A percentile compares a stretch with the other conserved stretches of the same genome.
Evolutionary conservation across 1,140 invertebrate genomes (phyloP).

Genomic region (Trypoxylus dichotomus): DNA sequence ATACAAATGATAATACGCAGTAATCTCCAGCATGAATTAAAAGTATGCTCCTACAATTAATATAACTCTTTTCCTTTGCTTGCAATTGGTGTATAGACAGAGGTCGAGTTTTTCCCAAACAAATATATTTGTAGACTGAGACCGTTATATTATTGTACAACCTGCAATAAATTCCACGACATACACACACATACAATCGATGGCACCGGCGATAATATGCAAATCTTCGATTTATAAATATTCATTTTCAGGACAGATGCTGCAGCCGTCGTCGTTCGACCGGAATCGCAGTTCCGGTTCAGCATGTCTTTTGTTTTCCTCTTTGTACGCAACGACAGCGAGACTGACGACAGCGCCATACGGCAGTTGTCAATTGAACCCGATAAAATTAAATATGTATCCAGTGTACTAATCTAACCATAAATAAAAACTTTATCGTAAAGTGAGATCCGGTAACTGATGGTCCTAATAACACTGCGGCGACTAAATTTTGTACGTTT

Average conservation of each 20-base stretch:
- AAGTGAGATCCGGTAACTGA: slow-evolving; percentile 37
- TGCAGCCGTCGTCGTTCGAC: slow-evolving; percentile 44
- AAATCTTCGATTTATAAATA: slow-evolving; percentile 50
- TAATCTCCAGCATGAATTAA: no score
- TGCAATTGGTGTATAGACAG: background rate
- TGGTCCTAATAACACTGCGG: slow-evolving; percentile 19
- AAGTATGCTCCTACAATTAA: no score
- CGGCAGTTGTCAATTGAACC: slow-evolving; percentile 43
- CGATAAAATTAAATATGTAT: slow-evolving; percentile 43
- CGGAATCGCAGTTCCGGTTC: slow-evolving; percentile 51
- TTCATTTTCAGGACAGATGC: slow-evolving; percentile 50
- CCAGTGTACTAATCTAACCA: slow-evolving; percentile 36
- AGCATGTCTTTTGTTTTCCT: slow-evolving; percentile 45
- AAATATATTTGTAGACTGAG: slow-evolving; percentile 19
- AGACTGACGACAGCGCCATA: slow-evolving; percentile 38
- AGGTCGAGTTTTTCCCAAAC: background rate
- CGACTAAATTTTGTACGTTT: background rate
- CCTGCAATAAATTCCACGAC: slow-evolving; percentile 47
- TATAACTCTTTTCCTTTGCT: no score
- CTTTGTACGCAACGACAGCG: slow-evolving; percentile 25
- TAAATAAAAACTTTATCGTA: slow-evolving; percentile 40
- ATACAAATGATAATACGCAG: no score
- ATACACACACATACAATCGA: slow-evolving; percentile 36
- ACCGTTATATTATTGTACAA: slow-evolving; percentile 46
- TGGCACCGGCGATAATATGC: slow-evolving; percentile 45